Base-by-base conservation (phyloP, 2,113 vertebrate species). In the Apaloderma vittatum region DNA sequence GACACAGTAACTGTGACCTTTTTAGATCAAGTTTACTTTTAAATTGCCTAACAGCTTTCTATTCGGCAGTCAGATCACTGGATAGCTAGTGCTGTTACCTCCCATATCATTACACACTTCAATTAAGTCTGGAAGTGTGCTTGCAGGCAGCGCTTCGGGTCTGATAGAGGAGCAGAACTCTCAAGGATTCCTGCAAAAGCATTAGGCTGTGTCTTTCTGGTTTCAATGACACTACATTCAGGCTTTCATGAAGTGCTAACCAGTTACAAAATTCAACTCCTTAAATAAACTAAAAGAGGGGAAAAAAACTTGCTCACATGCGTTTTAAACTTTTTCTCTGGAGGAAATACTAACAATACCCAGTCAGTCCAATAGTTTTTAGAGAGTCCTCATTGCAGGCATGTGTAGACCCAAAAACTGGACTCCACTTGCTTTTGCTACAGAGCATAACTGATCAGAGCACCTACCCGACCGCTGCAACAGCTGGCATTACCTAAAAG, bases 171-270 rank as follows among this genome's bases (percentile, higher is more conserved):
- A 76, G n/a, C 20, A 80, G 57, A 62, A 37, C 32, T 63, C n/a
- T 73, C 27, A 23, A 4, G 7, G 32, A 58, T 32, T 83, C 68
- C 45, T 57, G n/a, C 14, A 57, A 58, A 67, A 84, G 43, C 15
- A 76, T 52, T n/a, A 8, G 1, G 17, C 20, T 71, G 24, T 71
- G 24, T 15, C 22, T 3, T 22, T 57, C 43, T 22, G 45, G 15
- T 88, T 62, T 57, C 0, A 0, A 4, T 23, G 32, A 55, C 12
- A 36, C 40, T 11, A 12, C 40, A 40, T 40, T 40, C 40, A 40
- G 40, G 40, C 40, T 40, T 40, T 11, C 40, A 11, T 48, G 21
- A 57, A 46, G 20, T 27, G 15, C 75, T 77, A 40, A 51, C 27
- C 36, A 62, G 65, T 61, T 37, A 70, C 4, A 10, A 54, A 61